Evolutionary conservation across 2,797 vertebrate genomes (phyloP).

Genomic region (Sebastes aleutianus): DNA sequence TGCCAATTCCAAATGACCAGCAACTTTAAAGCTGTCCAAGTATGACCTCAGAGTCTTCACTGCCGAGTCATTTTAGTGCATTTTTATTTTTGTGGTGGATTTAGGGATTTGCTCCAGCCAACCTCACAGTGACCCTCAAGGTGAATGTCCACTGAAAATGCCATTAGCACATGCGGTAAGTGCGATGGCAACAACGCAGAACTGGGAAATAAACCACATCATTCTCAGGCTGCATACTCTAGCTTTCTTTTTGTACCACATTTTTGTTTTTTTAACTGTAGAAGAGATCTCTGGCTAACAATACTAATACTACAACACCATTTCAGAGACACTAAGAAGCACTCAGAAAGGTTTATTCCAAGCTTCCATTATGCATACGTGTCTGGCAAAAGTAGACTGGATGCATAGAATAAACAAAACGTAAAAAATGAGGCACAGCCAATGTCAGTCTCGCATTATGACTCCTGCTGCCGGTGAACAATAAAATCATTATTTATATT

Average conservation of each 20-base stretch:
- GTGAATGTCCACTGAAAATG: background rate
- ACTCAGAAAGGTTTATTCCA: background rate
- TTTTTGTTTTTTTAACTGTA: background rate
- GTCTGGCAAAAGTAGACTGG: background rate
- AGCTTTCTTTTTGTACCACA: background rate
- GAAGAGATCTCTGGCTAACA: background rate
- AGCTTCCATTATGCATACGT: background rate
- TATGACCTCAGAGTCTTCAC: conserved; percentile 16
- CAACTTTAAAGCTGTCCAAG: conserved; percentile 5
- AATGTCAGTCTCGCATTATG: background rate
- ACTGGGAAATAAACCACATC: background rate
- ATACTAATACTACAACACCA: background rate
- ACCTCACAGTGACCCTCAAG: background rate
- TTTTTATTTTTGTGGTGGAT: background rate
- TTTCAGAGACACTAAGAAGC: background rate
- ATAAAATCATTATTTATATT: background rate
- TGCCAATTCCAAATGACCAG: conserved; percentile 12
- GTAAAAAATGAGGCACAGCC: background rate
- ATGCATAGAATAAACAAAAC: background rate
- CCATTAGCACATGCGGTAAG: background rate
- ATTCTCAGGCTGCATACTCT: background rate
- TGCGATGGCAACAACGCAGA: background rate
- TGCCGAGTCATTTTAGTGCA: background rate
- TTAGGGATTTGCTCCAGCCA: conserved; percentile 22
- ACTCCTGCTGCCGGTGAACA: background rate